Evolutionary conservation across 1,140 invertebrate species (phyloP).

Genomic region (Drosophila willistoni): DNA sequence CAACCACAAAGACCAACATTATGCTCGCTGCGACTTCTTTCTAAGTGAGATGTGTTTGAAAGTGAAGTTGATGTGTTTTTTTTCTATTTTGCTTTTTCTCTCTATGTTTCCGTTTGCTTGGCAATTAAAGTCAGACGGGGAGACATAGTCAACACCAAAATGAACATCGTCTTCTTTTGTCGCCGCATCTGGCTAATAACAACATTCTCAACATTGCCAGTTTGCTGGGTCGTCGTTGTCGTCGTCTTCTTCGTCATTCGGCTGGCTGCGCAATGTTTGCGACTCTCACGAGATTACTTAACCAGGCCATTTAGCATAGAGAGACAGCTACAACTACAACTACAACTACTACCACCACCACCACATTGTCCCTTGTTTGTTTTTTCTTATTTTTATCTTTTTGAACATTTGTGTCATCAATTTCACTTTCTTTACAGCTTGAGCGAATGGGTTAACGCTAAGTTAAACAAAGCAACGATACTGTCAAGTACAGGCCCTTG

Average conservation of each 20-base stretch:
- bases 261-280: slow-evolving; percentile 77
- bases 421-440: slow-evolving; percentile 75
- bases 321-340: slow-evolving; percentile 23
- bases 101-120: slow-evolving; percentile 21
- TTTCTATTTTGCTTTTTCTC: not conserved
- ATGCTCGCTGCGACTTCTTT: slow-evolving; percentile 41
- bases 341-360: slow-evolving; percentile 17
- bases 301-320: slow-evolving; percentile 77
- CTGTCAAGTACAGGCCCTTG: slow-evolving; percentile 20
- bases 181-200: slow-evolving; percentile 65
- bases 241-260: not conserved
- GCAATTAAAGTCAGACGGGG: slow-evolving; percentile 45
- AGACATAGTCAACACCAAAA: slow-evolving; percentile 24
- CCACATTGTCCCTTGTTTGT: slow-evolving; percentile 52
- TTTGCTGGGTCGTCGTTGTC: slow-evolving; percentile 21
- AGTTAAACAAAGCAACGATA: slow-evolving; percentile 62
- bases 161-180: slow-evolving; percentile 33
- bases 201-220: slow-evolving; percentile 65
- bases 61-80: slow-evolving; percentile 48
- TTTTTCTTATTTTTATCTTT: slow-evolving; percentile 60
- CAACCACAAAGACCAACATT: slow-evolving; percentile 41
- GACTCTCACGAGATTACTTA: slow-evolving; percentile 81
- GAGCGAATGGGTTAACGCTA: slow-evolving; percentile 44
- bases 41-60: slow-evolving; percentile 56
- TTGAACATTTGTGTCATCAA: slow-evolving; percentile 79